Evolutionary conservation across 2,797 vertebrate genomes (phyloP).

Genomic region (Garrulus glandarius): DNA sequence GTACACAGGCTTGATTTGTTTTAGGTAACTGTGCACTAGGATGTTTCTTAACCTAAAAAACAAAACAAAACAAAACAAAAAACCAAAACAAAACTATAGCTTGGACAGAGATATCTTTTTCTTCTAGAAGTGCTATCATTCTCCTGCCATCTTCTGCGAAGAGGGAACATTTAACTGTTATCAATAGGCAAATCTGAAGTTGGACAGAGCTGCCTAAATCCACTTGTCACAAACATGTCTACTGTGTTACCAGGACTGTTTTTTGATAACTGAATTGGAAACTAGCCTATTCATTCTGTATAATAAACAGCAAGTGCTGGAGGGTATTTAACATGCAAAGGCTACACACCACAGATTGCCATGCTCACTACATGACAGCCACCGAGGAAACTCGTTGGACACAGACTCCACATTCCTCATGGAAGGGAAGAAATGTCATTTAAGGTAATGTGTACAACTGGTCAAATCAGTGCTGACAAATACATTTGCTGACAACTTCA

Average conservation of each 20-base stretch:
- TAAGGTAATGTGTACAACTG: slow-evolving; percentile 38
- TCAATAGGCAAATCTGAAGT: neutral
- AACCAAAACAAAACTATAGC: neutral
- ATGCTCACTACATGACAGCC: neutral
- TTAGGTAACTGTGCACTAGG: neutral
- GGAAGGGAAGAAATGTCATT: slow-evolving; percentile 25
- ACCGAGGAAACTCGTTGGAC: neutral
- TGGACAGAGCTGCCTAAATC: neutral
- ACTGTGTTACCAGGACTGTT: neutral
- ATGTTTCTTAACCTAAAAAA: neutral
- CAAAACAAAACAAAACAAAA: neutral
- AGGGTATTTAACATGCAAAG: neutral
- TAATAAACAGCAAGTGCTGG: slow-evolving; percentile 15
- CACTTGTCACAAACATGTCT: neutral
- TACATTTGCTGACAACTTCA: slow-evolving; percentile 26
- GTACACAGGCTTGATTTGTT: neutral
- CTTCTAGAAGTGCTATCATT: neutral
- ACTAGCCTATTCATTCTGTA: neutral
- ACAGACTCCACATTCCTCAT: neutral
- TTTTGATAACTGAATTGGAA: slow-evolving; percentile 31
- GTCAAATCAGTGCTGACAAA: slow-evolving; percentile 36
- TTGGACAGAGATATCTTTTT: neutral
- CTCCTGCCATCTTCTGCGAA: neutral
- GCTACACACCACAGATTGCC: neutral
- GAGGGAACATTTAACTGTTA: neutral